Evolutionary conservation across 2,113 vertebrate species (phyloP).

Genomic region (Puntigrus tetrazona): DNA sequence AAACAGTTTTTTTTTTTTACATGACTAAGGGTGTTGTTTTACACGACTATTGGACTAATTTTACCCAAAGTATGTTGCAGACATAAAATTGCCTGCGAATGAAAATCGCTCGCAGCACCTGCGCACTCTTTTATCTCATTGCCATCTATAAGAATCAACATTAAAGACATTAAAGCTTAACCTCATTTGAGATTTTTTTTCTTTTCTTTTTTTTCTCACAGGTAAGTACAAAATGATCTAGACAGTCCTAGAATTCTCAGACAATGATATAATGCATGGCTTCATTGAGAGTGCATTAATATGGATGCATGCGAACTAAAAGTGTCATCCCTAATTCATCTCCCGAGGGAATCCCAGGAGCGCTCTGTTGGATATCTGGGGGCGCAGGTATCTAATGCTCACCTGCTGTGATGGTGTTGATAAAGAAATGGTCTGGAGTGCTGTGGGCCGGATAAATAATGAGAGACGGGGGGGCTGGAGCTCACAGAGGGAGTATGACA

Average conservation of each 20-base stretch:
- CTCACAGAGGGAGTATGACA: conserved; percentile 21
- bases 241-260: conserved; percentile 17
- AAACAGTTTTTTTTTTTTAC: too few relatives aligned
- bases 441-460: conserved; percentile 23
- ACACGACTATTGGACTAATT: too few relatives aligned
- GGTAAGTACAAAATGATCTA: not conserved
- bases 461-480: not conserved
- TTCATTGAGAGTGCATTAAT: not conserved
- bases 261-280: conserved; percentile 8
- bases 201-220: not conserved
- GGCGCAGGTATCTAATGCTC: not conserved
- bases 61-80: too few relatives aligned
- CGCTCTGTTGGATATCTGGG: conserved; percentile 7
- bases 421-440: conserved; percentile 31
- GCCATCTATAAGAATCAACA: not conserved
- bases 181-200: not conserved
- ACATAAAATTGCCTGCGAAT: too few relatives aligned
- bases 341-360: conserved; percentile 24
- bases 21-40: too few relatives aligned
- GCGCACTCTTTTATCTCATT: not conserved
- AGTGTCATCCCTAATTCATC: conserved; percentile 32
- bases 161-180: not conserved
- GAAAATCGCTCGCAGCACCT: not conserved
- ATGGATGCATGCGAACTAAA: conserved; percentile 18
- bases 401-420: conserved; percentile 44